These are phyloP conservation scores for Gila orcuttii DNA, from an alignment of 2,113 vertebrate genomes.

Conservation along the genomic window DNA sequence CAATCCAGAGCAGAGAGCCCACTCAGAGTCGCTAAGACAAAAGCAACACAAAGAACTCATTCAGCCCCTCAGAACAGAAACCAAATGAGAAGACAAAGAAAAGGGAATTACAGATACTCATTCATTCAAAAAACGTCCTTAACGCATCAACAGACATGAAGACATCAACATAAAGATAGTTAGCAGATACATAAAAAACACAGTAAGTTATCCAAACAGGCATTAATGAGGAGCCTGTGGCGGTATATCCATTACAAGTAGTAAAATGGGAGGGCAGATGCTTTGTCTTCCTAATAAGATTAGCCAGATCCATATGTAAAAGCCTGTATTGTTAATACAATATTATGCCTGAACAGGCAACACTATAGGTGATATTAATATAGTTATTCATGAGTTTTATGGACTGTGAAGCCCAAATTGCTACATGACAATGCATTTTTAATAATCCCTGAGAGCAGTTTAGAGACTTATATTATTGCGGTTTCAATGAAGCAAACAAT, in stretches of 20 bases:
- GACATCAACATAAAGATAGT: constrained; percentile 54
- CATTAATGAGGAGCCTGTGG: constrained; percentile 59
- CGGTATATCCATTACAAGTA: constrained; percentile 57
- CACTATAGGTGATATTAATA: constrained; percentile 69
- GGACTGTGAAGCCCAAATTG: constrained; percentile 71
- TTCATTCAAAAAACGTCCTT: constrained; percentile 37
- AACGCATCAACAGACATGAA: constrained; percentile 38
- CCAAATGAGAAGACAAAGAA: constrained; percentile 24
- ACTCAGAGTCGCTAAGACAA: constrained; percentile 14
- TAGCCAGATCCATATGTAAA: constrained; percentile 58
- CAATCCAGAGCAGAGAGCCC: neutral
- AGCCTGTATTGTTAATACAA: constrained; percentile 58
- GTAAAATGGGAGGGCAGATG: constrained; percentile 51
- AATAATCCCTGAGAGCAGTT: constrained; percentile 57
- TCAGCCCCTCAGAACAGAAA: constrained; percentile 9
- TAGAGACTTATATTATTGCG: constrained; percentile 40
- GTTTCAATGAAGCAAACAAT: constrained; percentile 51
- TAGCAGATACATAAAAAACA: constrained; percentile 50
- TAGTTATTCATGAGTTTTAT: constrained; percentile 72
- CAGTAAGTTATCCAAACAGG: constrained; percentile 57
- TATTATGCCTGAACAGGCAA: constrained; percentile 68
- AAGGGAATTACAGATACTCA: constrained; percentile 11
- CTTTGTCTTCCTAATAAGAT: constrained; percentile 65
- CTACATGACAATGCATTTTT: constrained; percentile 66
- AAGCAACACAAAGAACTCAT: constrained; percentile 10